Conservation (phyloP, 2,888 invertebrate genomes). For the Limnephilus auricula region DNA sequence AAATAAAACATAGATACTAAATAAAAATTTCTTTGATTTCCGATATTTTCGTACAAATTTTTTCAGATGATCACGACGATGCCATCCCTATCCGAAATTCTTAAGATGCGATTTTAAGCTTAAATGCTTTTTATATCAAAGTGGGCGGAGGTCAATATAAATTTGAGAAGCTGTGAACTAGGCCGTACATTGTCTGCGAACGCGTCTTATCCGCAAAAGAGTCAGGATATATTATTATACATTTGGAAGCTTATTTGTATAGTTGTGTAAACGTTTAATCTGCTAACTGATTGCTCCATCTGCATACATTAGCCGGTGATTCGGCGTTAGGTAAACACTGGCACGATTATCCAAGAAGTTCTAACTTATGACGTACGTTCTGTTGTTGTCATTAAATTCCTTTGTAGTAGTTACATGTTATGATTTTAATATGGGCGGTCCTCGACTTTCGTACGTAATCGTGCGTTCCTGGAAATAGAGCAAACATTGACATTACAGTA, state of each 20-base stretch:
- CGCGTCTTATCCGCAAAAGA: neutral
- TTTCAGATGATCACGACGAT: too few relatives aligned
- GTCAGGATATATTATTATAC: neutral
- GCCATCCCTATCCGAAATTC: too few relatives aligned
- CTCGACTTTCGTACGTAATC: neutral
- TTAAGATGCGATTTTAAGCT: too few relatives aligned
- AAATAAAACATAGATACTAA: too few relatives aligned
- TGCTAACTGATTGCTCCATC: neutral
- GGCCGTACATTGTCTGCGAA: neutral
- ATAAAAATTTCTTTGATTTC: too few relatives aligned
- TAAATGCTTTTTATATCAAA: too few relatives aligned
- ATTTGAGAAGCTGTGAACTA: too few relatives aligned
- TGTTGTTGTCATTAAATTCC: neutral
- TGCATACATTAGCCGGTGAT: neutral
- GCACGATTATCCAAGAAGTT: neutral
- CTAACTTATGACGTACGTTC: neutral
- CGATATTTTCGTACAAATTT: too few relatives aligned
- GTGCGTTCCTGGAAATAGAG: neutral
- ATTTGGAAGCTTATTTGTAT: neutral
- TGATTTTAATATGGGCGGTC: neutral
- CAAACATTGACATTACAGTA: neutral
- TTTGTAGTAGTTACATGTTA: neutral
- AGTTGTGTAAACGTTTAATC: slow-evolving; percentile 2
- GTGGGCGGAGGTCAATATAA: too few relatives aligned
- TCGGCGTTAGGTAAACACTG: neutral